Evolutionary conservation across 2,113 vertebrate genomes (phyloP).

Genomic region (Leptocoma aspasia): DNA sequence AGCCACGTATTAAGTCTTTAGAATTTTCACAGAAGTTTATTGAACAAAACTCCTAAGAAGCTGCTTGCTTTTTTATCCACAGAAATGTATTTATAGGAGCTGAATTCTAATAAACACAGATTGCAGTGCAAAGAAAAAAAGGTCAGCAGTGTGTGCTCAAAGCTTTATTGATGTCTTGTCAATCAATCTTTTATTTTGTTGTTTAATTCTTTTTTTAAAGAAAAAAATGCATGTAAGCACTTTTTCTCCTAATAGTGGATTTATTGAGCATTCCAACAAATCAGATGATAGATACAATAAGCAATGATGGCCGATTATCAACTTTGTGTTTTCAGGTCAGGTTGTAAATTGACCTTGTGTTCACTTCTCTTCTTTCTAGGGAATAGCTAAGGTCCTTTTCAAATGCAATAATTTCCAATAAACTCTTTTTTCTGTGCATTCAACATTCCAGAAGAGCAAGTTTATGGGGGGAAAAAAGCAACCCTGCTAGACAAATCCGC

Average conservation of each 20-base stretch:
- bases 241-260: slow-evolving; percentile 76
- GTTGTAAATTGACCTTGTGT: slow-evolving; percentile 74
- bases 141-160: slow-evolving; percentile 70
- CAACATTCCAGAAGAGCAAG: neutral
- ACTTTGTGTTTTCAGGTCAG: slow-evolving; percentile 76
- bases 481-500: slow-evolving; percentile 61
- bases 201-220: slow-evolving; percentile 58
- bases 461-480: slow-evolving; percentile 8
- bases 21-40: slow-evolving; percentile 54
- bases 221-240: slow-evolving; percentile 77
- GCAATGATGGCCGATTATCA: slow-evolving; percentile 78
- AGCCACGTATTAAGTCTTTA: slow-evolving; percentile 51
- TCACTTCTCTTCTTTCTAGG: slow-evolving; percentile 58
- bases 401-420: slow-evolving; percentile 76
- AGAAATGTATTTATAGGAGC: slow-evolving; percentile 72
- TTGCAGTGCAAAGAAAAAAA: slow-evolving; percentile 66
- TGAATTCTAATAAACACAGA: slow-evolving; percentile 82
- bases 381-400: slow-evolving; percentile 66
- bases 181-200: slow-evolving; percentile 80
- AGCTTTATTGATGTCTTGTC: slow-evolving; percentile 82
- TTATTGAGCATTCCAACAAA: slow-evolving; percentile 74
- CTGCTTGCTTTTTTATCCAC: slow-evolving; percentile 55
- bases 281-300: slow-evolving; percentile 72
- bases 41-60: slow-evolving; percentile 55
- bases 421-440: neutral